phyloP scores from a whole-genome alignment of 2,888 invertebrate genomes.

The Parnassius smintheus region DNA sequence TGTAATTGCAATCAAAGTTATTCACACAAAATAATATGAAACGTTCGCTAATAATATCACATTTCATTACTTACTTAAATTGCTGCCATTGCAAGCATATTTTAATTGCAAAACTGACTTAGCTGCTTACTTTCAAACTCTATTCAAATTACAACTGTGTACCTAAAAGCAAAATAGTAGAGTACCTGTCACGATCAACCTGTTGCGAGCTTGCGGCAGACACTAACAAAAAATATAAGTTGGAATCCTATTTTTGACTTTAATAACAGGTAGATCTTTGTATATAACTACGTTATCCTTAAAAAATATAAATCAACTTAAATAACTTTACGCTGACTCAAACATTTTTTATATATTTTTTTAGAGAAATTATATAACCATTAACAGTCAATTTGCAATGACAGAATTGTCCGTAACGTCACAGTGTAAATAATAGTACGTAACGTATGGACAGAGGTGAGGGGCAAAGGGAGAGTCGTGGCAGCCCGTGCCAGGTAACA shows the following conservation, averaged over 20 bases:
- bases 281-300: background rate
- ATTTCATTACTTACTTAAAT: background rate
- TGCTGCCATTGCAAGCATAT: background rate
- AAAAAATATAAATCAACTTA: background rate
- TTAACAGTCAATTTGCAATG: slow-evolving; percentile 29
- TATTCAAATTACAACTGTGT: background rate
- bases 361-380: slow-evolving; percentile 33
- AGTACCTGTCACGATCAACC: slow-evolving; percentile 13
- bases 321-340: background rate
- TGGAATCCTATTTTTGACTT: background rate
- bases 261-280: background rate
- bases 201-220: slow-evolving; percentile 17
- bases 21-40: too few species aligned
- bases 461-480: slow-evolving; percentile 48
- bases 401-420: slow-evolving; percentile 44
- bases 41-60: background rate
- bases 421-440: slow-evolving; percentile 28
- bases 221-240: slow-evolving; percentile 7
- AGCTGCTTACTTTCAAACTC: background rate
- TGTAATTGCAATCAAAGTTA: too few species aligned
- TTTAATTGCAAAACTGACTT: background rate
- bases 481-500: slow-evolving; percentile 75
- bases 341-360: background rate
- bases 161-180: slow-evolving; percentile 1
- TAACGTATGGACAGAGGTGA: slow-evolving; percentile 44